Conservation (phyloP, 2,888 invertebrate genomes). For the Iphiclides podalirius region DNA sequence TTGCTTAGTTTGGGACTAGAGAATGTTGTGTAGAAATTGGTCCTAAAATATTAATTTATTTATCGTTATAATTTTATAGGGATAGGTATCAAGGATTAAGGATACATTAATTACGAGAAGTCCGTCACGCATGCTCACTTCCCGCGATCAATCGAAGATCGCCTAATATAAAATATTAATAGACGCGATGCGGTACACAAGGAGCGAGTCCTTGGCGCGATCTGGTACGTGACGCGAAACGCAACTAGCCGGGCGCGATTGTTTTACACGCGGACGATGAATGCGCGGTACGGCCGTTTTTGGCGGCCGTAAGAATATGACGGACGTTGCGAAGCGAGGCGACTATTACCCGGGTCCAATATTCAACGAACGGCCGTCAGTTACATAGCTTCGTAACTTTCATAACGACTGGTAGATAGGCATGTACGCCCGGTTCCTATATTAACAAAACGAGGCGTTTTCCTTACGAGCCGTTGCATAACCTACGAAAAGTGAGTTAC, state of each 20-base stretch:
- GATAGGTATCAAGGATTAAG: not conserved
- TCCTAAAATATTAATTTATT: too few species aligned
- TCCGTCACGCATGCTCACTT: not conserved
- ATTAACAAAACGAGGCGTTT: too few species aligned
- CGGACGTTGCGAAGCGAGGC: too few species aligned
- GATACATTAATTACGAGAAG: not conserved
- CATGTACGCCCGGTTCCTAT: too few species aligned
- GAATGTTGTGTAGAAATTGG: too few species aligned
- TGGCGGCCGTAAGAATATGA: not conserved
- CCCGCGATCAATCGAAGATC: slow-evolving; percentile 2
- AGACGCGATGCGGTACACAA: slow-evolving; percentile 12
- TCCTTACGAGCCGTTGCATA: too few species aligned
- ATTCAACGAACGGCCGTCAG: too few species aligned
- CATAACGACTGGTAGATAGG: too few species aligned
- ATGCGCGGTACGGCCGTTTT: not conserved
- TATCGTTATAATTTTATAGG: not conserved
- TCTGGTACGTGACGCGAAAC: slow-evolving; percentile 20
- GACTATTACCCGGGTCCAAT: too few species aligned
- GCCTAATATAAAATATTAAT: slow-evolving; percentile 9
- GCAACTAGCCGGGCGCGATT: slow-evolving; percentile 5
- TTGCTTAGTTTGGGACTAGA: too few species aligned
- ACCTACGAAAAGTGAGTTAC: too few species aligned
- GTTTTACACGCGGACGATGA: not conserved
- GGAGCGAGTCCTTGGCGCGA: slow-evolving; percentile 21
- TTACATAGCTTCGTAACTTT: too few species aligned